phyloP scores from a whole-genome alignment of 2,113 vertebrate species.

The Hystrix brachyura region DNA sequence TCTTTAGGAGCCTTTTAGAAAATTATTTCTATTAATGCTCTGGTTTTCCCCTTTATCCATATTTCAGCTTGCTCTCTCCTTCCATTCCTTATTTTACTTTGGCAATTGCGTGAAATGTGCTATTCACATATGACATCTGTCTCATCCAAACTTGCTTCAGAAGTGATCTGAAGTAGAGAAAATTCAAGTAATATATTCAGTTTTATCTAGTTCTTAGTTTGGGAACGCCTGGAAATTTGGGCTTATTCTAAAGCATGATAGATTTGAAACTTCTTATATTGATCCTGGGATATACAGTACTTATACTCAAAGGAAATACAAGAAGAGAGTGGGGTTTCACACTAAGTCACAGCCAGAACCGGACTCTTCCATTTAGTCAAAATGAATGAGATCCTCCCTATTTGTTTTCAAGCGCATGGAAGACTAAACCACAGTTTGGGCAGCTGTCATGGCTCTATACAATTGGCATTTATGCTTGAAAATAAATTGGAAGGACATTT shows the following conservation, averaged over 20 bases:
- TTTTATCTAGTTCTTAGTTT: not conserved
- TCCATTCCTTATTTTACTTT: constrained; percentile 20
- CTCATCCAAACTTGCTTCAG: not conserved
- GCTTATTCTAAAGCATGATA: not conserved
- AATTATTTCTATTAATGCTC: not conserved
- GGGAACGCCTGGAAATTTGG: not conserved
- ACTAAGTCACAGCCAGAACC: not conserved
- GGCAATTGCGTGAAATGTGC: not conserved
- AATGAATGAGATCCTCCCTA: not conserved
- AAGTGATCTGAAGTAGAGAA: not conserved
- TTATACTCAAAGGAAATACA: not conserved
- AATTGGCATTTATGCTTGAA: not conserved
- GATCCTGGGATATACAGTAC: not conserved
- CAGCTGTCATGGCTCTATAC: not conserved
- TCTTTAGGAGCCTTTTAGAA: not conserved
- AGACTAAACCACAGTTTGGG: not conserved
- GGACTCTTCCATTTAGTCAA: not conserved
- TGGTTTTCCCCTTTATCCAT: not conserved
- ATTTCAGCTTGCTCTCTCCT: not conserved
- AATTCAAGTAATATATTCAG: not conserved
- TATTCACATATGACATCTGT: not conserved
- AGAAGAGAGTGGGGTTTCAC: not conserved
- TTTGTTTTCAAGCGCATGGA: not conserved
- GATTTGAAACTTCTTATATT: not conserved
- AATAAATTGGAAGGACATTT: not conserved